Evolutionary conservation across 2,797 vertebrate species (phyloP).

Genomic region (Hypotaenidia philippensis): DNA sequence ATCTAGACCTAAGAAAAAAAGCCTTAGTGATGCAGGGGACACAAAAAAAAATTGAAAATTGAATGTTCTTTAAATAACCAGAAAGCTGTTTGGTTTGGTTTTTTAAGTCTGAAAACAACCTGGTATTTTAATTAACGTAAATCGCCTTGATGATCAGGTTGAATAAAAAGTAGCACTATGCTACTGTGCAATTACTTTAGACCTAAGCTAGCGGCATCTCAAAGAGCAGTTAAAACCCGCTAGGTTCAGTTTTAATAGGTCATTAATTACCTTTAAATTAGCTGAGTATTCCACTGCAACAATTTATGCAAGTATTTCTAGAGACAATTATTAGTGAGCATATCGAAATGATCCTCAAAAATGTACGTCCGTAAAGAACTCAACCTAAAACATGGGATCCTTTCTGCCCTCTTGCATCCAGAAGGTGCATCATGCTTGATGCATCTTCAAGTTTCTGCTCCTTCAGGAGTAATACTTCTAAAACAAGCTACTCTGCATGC

Average conservation of each 20-base stretch:
- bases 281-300: not conserved
- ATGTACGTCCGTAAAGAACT: not conserved
- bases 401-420: not conserved
- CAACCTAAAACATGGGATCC: not conserved
- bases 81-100: not conserved
- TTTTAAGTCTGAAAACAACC: not conserved
- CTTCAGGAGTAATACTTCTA: not conserved
- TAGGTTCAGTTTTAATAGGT: not conserved
- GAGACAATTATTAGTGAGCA: not conserved
- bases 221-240: not conserved
- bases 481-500: not conserved
- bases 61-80: not conserved
- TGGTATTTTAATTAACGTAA: not conserved
- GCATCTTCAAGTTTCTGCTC: not conserved
- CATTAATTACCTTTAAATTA: slow-evolving; percentile 27
- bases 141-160: not conserved
- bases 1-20: not conserved
- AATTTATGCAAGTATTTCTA: not conserved
- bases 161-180: not conserved
- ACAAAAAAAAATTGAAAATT: not conserved
- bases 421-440: not conserved
- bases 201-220: not conserved
- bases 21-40: not conserved
- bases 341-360: slow-evolving; percentile 3
- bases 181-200: not conserved